A percentile compares a stretch with the other conserved stretches of the same genome.
phyloP scores from a whole-genome alignment of 2,113 vertebrate species.

The Erinaceus europaeus region DNA sequence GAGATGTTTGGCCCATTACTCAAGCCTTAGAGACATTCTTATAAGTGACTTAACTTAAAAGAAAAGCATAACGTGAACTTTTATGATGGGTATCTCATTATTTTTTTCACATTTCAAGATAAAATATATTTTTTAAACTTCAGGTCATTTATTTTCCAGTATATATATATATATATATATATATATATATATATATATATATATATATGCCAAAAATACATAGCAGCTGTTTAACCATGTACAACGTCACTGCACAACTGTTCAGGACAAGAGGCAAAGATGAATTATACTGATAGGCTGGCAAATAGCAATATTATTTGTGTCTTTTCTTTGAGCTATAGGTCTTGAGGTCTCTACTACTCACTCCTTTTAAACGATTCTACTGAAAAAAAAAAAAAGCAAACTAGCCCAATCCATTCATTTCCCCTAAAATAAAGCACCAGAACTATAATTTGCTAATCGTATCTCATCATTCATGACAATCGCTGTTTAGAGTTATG shows the following conservation, averaged over 20 bases:
- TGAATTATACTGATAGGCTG: constrained; percentile 27
- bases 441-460: constrained; percentile 63
- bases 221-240: background rate
- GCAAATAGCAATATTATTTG: constrained; percentile 34
- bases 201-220: constrained; percentile 27
- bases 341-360: constrained; percentile 40
- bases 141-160: background rate
- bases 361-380: constrained; percentile 51
- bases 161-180: no score
- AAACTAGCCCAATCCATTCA: constrained; percentile 53
- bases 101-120: background rate
- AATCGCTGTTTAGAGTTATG: background rate
- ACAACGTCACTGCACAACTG: background rate
- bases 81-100: background rate
- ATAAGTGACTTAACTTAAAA: background rate
- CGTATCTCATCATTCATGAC: constrained; percentile 58
- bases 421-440: constrained; percentile 64
- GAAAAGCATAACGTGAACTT: background rate
- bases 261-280: constrained; percentile 12
- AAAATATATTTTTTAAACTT: background rate
- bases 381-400: constrained; percentile 59
- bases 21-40: background rate
- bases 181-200: no score
- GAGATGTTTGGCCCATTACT: background rate
- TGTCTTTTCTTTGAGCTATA: constrained; percentile 45